Percentiles rank a stretch among this genome's conserved stretches.
Conservation (phyloP, 1,140 invertebrate species). For the Mizuhopecten yessoensis region DNA sequence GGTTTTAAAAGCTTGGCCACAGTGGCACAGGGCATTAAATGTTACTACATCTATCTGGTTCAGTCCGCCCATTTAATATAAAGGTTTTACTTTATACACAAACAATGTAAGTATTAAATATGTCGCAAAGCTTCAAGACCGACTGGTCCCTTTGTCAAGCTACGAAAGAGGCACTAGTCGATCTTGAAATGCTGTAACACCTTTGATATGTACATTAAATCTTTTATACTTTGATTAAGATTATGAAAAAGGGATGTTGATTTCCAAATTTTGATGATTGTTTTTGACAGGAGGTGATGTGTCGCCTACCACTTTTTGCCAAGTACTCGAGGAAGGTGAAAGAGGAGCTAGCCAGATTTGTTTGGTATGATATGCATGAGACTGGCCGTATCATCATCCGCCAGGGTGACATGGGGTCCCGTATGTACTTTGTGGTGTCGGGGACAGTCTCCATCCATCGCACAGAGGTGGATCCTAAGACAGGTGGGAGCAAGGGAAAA, state of each 20-base stretch:
- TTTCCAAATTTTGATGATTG: background rate
- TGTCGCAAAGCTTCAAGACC: no score
- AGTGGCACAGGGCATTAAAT: no score
- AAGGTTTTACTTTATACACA: no score
- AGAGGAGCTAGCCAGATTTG: slow-evolving; percentile 56
- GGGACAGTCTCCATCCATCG: slow-evolving; percentile 56
- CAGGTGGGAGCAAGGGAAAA: slow-evolving; percentile 43
- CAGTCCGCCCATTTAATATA: no score
- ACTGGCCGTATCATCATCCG: slow-evolving; percentile 62
- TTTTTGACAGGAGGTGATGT: slow-evolving; percentile 61
- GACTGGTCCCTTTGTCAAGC: no score
- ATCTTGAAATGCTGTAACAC: no score
- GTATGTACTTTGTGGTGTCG: slow-evolving; percentile 67
- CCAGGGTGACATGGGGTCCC: slow-evolving; percentile 61
- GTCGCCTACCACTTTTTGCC: slow-evolving; percentile 62
- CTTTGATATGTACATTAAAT: no score
- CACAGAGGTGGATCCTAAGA: slow-evolving; percentile 59
- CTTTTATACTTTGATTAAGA: background rate
- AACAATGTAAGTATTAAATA: no score
- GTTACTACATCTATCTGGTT: no score
- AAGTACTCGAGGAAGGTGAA: slow-evolving; percentile 62
- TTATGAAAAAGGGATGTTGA: background rate
- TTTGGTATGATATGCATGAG: slow-evolving; percentile 65
- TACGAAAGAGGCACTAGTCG: no score
- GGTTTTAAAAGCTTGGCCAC: no score